Base-by-base conservation (phyloP, 2,888 invertebrate genomes). In the Nysson spinosus region DNA sequence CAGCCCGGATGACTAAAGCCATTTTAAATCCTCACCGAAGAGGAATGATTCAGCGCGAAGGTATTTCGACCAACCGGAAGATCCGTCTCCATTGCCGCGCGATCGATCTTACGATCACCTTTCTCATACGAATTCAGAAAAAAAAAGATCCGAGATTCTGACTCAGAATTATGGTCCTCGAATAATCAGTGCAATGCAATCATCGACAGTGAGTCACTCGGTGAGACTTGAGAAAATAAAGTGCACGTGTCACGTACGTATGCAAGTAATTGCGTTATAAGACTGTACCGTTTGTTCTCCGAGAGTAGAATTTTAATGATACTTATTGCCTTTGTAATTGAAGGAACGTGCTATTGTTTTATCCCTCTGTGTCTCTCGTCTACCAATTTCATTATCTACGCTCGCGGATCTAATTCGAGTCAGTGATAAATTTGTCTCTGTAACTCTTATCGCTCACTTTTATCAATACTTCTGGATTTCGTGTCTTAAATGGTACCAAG, bases 1-100 rank as follows among this genome's bases (percentile, higher is more conserved):
- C 44, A 11, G 40, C 37, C 60, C 28, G 39, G 56, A 57, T 58
- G 68, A 72, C 75, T 57, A 68, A 64, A 60, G 43, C 39, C 54
- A 37, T 47, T 57, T 68, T 35, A 42, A 62, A 40, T 37, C 57
- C 7, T n/a, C 43, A 22, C 6, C 30, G 16, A 19, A 28, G 52
- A 49, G 60, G 68, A 72, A 64, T 81, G 79, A 81, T 77, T 81
- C 81, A 81, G 74, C 69, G 43, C 30, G 17, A 55, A 67, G 65
- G 68, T 69, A 81, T 82, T 51, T 44, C 44, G 60, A 37, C 43
- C 39, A 39, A 64, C 75, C 75, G 81, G 82, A 81, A 79, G 72
- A 57, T 30, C 46, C 52, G 12, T 51, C 30, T 37, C 22, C 34
- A 40, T 20, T 1, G 20, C 16, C 17, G 24, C 19, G 24, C 19